phyloP scores from a whole-genome alignment of 2,888 invertebrate genomes.

The Dynastes tityus region DNA sequence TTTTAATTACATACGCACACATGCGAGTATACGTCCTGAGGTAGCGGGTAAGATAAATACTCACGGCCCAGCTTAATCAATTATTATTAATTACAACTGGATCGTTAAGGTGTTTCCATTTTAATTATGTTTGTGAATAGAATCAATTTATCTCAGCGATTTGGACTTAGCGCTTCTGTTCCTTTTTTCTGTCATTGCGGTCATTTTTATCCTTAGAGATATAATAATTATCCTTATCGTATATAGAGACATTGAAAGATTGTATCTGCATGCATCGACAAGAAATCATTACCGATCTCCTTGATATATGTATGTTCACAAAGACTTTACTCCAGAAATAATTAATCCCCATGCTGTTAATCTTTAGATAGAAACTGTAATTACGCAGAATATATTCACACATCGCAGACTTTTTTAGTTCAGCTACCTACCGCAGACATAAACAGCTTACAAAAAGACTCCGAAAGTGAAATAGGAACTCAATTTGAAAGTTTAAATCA shows the following conservation, averaged over 20 bases:
- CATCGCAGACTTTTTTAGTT: background rate
- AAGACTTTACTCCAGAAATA: no score
- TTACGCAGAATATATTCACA: background rate
- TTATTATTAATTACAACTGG: constrained; percentile 52
- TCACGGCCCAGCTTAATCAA: constrained; percentile 47
- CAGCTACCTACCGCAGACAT: no score
- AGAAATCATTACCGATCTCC: background rate
- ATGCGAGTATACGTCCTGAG: constrained; percentile 24
- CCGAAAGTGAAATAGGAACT: background rate
- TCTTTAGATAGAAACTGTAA: no score
- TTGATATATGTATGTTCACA: no score
- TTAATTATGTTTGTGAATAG: constrained; percentile 49
- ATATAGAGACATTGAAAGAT: background rate
- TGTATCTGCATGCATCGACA: no score
- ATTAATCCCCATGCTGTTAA: background rate
- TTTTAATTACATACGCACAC: constrained; percentile 48
- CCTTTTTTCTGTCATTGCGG: background rate
- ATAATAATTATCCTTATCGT: constrained; percentile 8
- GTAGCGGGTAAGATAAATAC: constrained; percentile 50
- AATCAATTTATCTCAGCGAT: constrained; percentile 35
- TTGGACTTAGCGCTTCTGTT: constrained; percentile 6
- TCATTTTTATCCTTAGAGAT: background rate
- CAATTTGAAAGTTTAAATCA: no score
- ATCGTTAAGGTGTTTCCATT: constrained; percentile 51
- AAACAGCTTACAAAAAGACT: no score